Base-by-base conservation (phyloP, 1,140 invertebrate species). In the Macrocentrus cingulum region DNA sequence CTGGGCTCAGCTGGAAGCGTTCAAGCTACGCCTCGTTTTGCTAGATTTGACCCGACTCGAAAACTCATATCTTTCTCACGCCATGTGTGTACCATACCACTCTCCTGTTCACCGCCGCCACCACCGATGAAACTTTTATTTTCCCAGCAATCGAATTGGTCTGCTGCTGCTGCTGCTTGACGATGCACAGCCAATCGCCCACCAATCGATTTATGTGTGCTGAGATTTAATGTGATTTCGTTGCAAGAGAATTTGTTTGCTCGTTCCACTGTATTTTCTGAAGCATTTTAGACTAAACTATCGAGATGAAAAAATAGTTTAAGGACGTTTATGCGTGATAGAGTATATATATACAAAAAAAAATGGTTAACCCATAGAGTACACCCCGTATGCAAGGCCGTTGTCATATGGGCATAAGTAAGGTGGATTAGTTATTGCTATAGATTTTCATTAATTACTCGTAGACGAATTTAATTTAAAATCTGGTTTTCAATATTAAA, bases 221-320 rank as follows among this genome's bases (percentile, higher is more conserved):
- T 46, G 44, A 22, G 44, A 46, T 46, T 46, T 46, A 46, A 46
- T 46, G 41, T 18, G 41, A 15, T 42, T 42, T 42, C n/a, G n/a
- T n/a, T n/a, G n/a, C n/a, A n/a, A n/a, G n/a, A 44, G 6, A 34
- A 34, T 34, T 34, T 34, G 11, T 34, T 34, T 34, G 6, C 11
- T 34, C 6, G 29, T 34, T 34, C 11, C 29, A 34, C 6, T 34
- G 11, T 11, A 34, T 5, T n/a, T n/a, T n/a, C n/a, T n/a, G n/a
- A n/a, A n/a, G n/a, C n/a, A n/a, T n/a, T n/a, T n/a, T n/a, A n/a
- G n/a, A n/a, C n/a, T n/a, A n/a, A n/a, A n/a, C n/a, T n/a, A n/a
- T n/a, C n/a, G n/a, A n/a, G n/a, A n/a, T n/a, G n/a, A n/a, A n/a
- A n/a, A n/a, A n/a, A n/a, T n/a, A n/a, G n/a, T n/a, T n/a, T n/a